A percentile compares a stretch with the other conserved stretches of the same genome.
Evolutionary conservation across 2,113 vertebrate genomes (phyloP).

Genomic region (Labeo rohita): DNA sequence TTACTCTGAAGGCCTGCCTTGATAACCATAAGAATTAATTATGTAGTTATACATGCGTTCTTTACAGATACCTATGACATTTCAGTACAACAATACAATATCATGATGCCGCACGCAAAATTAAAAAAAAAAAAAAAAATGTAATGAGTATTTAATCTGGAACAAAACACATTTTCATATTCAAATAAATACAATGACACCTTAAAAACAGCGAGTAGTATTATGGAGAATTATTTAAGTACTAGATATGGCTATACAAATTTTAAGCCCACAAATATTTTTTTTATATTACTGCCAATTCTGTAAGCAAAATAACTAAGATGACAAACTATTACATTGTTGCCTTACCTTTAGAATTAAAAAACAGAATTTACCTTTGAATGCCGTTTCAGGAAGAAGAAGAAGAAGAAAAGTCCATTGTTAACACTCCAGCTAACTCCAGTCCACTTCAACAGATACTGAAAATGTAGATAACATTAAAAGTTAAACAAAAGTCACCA

Average conservation of each 20-base stretch:
- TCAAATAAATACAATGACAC: not conserved
- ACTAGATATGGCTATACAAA: not conserved
- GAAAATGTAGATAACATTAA: slow-evolving; percentile 34
- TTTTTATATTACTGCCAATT: not conserved
- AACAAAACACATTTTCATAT: not conserved
- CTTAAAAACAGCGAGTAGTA: not conserved
- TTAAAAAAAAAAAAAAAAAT: not conserved
- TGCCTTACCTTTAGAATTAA: not conserved
- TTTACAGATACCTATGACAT: not conserved
- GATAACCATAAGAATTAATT: not conserved
- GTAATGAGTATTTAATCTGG: too few species aligned
- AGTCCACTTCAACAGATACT: not conserved
- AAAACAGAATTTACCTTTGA: not conserved
- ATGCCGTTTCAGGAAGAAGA: not conserved
- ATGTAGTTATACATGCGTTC: not conserved
- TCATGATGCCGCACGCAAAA: not conserved
- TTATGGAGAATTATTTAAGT: not conserved
- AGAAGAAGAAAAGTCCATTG: slow-evolving; percentile 12
- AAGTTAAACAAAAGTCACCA: not conserved
- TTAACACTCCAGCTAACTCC: slow-evolving; percentile 8
- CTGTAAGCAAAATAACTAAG: not conserved
- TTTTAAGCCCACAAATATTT: not conserved
- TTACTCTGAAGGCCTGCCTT: not conserved
- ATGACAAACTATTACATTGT: not conserved
- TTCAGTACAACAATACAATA: not conserved